A percentile compares a stretch with the other conserved stretches of the same genome.
Conservation (phyloP, 2,888 invertebrate species). For the Craniophora ligustri region DNA sequence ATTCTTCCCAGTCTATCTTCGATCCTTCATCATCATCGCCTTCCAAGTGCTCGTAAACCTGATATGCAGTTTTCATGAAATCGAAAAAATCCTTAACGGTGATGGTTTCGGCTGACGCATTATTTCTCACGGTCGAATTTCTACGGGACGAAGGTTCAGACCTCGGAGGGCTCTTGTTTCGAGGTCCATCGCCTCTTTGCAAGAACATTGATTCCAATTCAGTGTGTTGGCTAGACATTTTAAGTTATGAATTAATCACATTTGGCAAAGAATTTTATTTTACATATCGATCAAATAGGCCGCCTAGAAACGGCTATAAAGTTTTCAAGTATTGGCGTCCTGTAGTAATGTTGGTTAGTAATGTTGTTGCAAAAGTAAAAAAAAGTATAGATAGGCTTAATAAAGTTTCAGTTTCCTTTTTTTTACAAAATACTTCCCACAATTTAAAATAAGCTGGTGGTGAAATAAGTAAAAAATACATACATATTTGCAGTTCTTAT, state of each 20-base stretch:
- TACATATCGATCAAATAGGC: slow-evolving; percentile 70
- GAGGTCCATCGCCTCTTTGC: slow-evolving; percentile 68
- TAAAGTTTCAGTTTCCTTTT: background rate
- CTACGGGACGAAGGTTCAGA: slow-evolving; percentile 65
- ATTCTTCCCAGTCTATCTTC: slow-evolving; percentile 86
- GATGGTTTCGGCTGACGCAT: slow-evolving; percentile 87
- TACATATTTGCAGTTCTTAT: slow-evolving; percentile 39
- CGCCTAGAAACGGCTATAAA: slow-evolving; percentile 48
- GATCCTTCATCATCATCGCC: slow-evolving; percentile 78
- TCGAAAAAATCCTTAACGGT: slow-evolving; percentile 92
- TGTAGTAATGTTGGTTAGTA: slow-evolving; percentile 14
- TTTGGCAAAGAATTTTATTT: slow-evolving; percentile 42
- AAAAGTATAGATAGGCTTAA: background rate
- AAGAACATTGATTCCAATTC: slow-evolving; percentile 83
- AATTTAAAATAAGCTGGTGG: slow-evolving; percentile 34
- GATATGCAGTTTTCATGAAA: slow-evolving; percentile 92
- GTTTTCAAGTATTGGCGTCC: slow-evolving; percentile 11
- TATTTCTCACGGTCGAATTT: slow-evolving; percentile 64
- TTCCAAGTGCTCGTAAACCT: slow-evolving; percentile 88
- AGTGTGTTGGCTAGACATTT: slow-evolving; percentile 77
- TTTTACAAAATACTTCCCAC: slow-evolving; percentile 11
- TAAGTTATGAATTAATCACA: slow-evolving; percentile 26
- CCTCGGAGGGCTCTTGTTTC: slow-evolving; percentile 63
- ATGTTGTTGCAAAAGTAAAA: slow-evolving; percentile 13
- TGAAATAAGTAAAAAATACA: slow-evolving; percentile 19